A percentile compares a stretch with the other conserved stretches of the same genome.
Conservation (phyloP, 2,113 vertebrate species). For the Odobenus rosmarus region DNA sequence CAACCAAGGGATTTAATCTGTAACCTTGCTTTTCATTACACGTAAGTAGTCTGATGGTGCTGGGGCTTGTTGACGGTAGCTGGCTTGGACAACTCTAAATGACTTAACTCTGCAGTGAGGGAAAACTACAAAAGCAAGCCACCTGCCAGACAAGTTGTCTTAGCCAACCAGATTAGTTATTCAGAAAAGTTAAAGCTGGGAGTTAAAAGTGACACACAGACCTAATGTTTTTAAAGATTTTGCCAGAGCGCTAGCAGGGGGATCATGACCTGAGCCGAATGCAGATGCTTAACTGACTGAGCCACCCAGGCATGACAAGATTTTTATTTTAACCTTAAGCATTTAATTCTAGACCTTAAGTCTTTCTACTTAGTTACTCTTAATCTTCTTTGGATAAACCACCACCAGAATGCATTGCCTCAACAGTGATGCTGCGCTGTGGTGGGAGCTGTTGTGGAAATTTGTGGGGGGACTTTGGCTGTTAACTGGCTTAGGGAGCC, state of each 20-base stretch:
- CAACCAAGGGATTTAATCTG: too few species aligned
- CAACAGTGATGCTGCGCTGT: not conserved
- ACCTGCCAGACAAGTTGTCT: not conserved
- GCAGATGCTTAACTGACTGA: too few species aligned
- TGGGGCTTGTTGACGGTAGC: not conserved
- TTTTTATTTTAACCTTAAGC: not conserved
- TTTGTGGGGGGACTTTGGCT: not conserved
- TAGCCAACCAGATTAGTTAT: not conserved
- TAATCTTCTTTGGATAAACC: not conserved
- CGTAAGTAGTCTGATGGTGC: too few species aligned
- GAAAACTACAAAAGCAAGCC: not conserved
- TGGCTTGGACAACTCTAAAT: not conserved
- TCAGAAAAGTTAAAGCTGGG: not conserved
- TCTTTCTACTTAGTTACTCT: too few species aligned
- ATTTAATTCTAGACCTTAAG: not conserved
- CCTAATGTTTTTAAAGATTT: not conserved
- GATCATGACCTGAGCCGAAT: too few species aligned
- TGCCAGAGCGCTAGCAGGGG: too few species aligned
- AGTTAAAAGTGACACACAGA: not conserved
- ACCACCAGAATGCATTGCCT: not conserved
- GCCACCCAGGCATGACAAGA: too few species aligned
- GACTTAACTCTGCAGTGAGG: not conserved
- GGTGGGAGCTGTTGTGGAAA: too few species aligned
- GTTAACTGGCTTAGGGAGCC: not conserved
- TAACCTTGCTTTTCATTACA: fast-evolving